Evolutionary conservation across 2,888 invertebrate species (phyloP).

Genomic region (Apamea sordens): DNA sequence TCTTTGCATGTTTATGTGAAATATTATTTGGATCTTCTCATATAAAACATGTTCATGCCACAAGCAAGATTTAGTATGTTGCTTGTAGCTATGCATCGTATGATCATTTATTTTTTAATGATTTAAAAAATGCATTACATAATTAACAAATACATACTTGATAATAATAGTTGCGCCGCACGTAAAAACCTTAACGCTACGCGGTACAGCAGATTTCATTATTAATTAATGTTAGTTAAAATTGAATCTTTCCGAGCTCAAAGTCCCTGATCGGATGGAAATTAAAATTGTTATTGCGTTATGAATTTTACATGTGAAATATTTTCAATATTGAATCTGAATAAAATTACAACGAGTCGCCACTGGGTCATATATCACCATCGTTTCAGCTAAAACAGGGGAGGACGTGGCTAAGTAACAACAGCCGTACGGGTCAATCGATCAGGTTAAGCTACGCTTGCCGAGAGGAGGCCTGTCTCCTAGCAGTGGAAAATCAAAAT

Average conservation of each 20-base stretch:
- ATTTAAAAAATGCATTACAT: neutral
- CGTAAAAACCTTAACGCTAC: slow-evolving; percentile 24
- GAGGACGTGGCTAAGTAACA: neutral
- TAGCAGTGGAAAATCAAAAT: neutral
- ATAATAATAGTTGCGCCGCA: slow-evolving; percentile 5
- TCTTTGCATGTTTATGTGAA: neutral
- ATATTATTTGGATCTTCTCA: neutral
- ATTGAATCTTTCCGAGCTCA: slow-evolving; percentile 33
- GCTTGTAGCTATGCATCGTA: neutral
- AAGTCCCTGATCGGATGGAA: slow-evolving; percentile 25
- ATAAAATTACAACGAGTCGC: neutral
- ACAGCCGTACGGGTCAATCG: neutral
- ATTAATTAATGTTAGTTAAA: slow-evolving; percentile 50
- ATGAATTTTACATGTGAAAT: slow-evolving; percentile 27
- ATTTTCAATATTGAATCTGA: slow-evolving; percentile 11
- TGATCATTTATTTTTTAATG: slow-evolving; percentile 4
- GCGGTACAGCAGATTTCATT: slow-evolving; percentile 28
- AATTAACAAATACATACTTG: neutral
- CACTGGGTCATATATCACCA: neutral
- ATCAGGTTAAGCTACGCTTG: neutral
- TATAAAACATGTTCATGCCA: neutral
- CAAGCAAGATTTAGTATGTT: neutral
- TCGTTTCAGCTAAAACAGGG: too few species aligned
- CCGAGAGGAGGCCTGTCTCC: too few species aligned
- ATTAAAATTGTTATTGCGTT: slow-evolving; percentile 28